Evolutionary conservation across 2,113 vertebrate genomes (phyloP).

Genomic region (Gopherus flavomarginatus): DNA sequence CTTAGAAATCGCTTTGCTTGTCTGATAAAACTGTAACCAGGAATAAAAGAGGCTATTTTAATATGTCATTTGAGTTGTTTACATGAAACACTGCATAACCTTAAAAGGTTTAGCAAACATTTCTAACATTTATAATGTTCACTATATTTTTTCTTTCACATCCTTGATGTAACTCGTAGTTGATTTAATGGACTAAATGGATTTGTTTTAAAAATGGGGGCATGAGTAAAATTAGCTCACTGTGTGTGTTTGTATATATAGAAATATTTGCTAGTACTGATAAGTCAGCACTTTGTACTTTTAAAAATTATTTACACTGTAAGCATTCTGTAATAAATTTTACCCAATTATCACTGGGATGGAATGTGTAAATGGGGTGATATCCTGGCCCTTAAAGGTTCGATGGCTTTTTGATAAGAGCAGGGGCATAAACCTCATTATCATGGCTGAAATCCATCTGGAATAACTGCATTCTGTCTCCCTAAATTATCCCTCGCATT

Average conservation of each 20-base stretch:
- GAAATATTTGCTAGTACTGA: conserved; percentile 5
- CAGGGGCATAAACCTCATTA: conserved; percentile 24
- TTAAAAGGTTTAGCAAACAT: conserved; percentile 23
- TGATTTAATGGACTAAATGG: conserved; percentile 43
- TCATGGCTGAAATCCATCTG: conserved; percentile 10
- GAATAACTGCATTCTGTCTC: conserved; percentile 7
- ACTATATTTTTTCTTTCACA: conserved; percentile 23
- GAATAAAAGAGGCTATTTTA: conserved; percentile 35
- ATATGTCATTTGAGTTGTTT: conserved; percentile 28
- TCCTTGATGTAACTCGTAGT: conserved; percentile 7
- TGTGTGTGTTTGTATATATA: accelerated
- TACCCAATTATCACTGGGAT: conserved; percentile 19
- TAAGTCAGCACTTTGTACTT: conserved; percentile 21
- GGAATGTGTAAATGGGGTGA: conserved; percentile 29
- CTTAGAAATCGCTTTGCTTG: conserved; percentile 22
- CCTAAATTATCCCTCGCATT: conserved; percentile 26
- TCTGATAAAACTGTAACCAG: conserved; percentile 41
- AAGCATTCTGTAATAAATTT: conserved; percentile 47
- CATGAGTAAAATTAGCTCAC: not conserved
- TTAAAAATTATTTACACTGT: not conserved
- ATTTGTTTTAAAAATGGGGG: conserved; percentile 44
- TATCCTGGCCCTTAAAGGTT: conserved; percentile 26
- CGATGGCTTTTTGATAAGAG: conserved; percentile 41
- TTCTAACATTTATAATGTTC: conserved; percentile 34
- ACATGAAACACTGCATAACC: not conserved